Conservation (phyloP, 1,140 invertebrate species). For the Anthonomus grandis region DNA sequence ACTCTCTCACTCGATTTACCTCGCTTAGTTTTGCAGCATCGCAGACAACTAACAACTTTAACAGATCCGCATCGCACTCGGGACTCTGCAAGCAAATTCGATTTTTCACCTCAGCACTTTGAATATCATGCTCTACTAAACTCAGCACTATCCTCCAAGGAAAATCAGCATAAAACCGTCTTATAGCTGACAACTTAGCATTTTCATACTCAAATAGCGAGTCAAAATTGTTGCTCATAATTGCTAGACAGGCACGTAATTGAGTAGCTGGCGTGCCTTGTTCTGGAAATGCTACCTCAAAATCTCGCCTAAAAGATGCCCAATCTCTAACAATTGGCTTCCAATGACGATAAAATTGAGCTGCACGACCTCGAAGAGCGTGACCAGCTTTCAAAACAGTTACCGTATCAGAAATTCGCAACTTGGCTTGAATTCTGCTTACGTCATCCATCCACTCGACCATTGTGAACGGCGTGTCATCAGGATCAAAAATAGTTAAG, state of each 20-base stretch:
- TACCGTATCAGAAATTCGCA: conserved; percentile 9
- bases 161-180: conserved; percentile 7
- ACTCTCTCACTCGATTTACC: not conserved
- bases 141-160: conserved; percentile 9
- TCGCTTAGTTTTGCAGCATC: not conserved
- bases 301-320: conserved; percentile 7
- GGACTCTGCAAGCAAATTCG: not conserved
- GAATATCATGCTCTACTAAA: conserved; percentile 12
- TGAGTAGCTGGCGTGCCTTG: conserved; percentile 11
- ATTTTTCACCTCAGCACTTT: not conserved
- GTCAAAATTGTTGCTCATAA: conserved; percentile 1
- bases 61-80: not conserved
- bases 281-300: conserved; percentile 11
- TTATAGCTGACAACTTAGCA: conserved; percentile 3
- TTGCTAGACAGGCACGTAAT: not conserved
- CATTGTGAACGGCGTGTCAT: conserved; percentile 1
- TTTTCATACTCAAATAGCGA: conserved; percentile 14
- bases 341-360: not conserved
- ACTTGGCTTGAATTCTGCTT: conserved; percentile 8
- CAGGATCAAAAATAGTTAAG: not conserved
- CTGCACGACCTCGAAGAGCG: conserved; percentile 11
- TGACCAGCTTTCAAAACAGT: conserved; percentile 15
- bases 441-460: conserved; percentile 11
- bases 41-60: not conserved
- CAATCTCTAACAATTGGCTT: conserved; percentile 9